phyloP scores from a whole-genome alignment of 2,888 invertebrate genomes.

The Branchipolynoe longqiensis region DNA sequence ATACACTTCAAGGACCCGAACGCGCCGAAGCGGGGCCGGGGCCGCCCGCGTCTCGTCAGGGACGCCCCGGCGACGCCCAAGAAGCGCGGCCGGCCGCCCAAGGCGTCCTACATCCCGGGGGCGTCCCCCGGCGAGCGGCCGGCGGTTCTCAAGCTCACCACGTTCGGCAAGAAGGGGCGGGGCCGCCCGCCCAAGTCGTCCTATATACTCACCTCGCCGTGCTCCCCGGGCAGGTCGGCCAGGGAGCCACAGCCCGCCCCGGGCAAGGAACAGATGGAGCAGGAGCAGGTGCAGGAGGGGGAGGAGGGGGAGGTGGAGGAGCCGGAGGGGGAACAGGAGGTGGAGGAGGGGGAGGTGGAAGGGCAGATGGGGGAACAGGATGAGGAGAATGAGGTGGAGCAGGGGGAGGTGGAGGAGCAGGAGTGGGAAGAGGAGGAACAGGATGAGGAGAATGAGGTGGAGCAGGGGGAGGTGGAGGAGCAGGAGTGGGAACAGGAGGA shows the following conservation, averaged over 20 bases:
- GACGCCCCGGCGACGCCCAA: conserved; percentile 19
- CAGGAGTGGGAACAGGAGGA: background rate
- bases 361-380: background rate
- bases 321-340: too few species aligned
- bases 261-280: too few species aligned
- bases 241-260: background rate
- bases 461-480: background rate
- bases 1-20: conserved; percentile 41
- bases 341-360: background rate
- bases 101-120: conserved; percentile 34
- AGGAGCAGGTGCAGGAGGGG: too few species aligned
- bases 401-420: background rate
- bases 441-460: background rate
- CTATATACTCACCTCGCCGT: background rate
- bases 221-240: background rate
- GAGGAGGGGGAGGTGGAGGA: too few species aligned
- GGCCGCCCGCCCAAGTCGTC: background rate
- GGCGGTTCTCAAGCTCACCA: background rate
- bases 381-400: background rate
- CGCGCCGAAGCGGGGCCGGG: conserved; percentile 17
- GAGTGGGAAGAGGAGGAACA: background rate
- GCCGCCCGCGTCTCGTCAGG: background rate
- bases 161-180: background rate
- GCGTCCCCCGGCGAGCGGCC: background rate
- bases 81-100: conserved; percentile 42